Evolutionary conservation across 2,888 invertebrate species (phyloP), one percentile per base, ranked within the genome.

Genomic region (Neocrepidodera transversa): DNA sequence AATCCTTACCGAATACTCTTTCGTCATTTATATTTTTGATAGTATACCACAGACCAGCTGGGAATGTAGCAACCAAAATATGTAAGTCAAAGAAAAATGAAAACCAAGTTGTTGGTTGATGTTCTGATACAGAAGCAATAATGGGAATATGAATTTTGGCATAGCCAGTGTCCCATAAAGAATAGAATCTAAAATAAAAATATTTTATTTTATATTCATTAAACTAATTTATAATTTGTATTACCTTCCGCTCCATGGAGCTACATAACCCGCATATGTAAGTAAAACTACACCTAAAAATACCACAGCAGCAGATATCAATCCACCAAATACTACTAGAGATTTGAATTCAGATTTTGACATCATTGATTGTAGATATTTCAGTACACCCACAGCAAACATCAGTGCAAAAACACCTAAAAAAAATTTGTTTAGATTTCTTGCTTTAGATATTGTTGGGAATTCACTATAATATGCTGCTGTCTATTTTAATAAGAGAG

Each of bases 91-190:
- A 98, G 87, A 99, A 97, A 82, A 97, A 96, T 0, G 95, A 95
- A 65, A 97, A 97, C 99, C 99, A 99, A 0, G 97, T 97, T 0
- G 99, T 99, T 0, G 99, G 99, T 81, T 99, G 99, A 86, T 99
- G 98, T 79, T 99, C 98, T 0, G 97, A 97, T 16, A 99, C 98
- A 0, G 97, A 97, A 0, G 98, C 98, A 69, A 99, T 99, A 75
- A 99, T 99, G 1, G 98, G 98, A 74, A 98, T 98, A 82, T 99
- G 98, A 73, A 98, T 96, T 82, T 98, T 99, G 4, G 99, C 99
- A 80, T 99, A 99, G 13, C 96, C 97, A 0, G 98, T 99, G 79
- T 99, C 99, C 98, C 98, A 98, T 2, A 99, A 83, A 0, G 98
- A 97, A 80, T 99, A 99, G 82, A 99, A 99, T 69, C 98, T 76